Conservation (phyloP, 1,140 invertebrate genomes). For the Drosophila pallidifrons region DNA sequence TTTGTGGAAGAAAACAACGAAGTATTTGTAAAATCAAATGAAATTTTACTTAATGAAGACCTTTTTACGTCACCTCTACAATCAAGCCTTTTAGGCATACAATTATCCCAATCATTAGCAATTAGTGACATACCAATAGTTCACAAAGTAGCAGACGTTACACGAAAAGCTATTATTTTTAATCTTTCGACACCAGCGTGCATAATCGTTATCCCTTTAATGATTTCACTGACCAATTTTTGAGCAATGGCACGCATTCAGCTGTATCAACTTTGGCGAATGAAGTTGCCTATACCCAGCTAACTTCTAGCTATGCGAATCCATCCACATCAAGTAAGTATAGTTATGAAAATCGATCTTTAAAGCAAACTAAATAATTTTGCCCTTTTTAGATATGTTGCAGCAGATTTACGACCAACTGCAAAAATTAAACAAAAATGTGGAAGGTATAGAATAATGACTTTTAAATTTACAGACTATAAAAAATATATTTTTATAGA, state of each 20-base stretch:
- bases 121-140: constrained; percentile 16
- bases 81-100: constrained; percentile 23
- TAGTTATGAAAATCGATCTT: constrained; percentile 6
- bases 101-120: constrained; percentile 26
- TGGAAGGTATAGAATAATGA: constrained; percentile 7
- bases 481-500: constrained; percentile 7
- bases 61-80: constrained; percentile 12
- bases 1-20: constrained; percentile 49
- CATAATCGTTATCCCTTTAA: constrained; percentile 21
- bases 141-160: constrained; percentile 27
- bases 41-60: constrained; percentile 28
- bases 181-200: constrained; percentile 23
- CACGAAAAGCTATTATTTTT: constrained; percentile 18
- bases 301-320: constrained; percentile 4
- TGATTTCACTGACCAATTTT: constrained; percentile 18
- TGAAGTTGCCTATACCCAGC: constrained; percentile 17
- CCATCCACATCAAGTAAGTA: constrained; percentile 10
- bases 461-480: background rate
- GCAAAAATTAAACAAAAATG: background rate
- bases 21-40: constrained; percentile 22
- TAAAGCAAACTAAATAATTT: constrained; percentile 4
- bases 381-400: background rate
- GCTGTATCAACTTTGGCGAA: constrained; percentile 8
- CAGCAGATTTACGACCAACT: background rate
- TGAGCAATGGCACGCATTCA: constrained; percentile 8